phyloP scores from a whole-genome alignment of 2,888 invertebrate species.

The Erannis defoliaria region DNA sequence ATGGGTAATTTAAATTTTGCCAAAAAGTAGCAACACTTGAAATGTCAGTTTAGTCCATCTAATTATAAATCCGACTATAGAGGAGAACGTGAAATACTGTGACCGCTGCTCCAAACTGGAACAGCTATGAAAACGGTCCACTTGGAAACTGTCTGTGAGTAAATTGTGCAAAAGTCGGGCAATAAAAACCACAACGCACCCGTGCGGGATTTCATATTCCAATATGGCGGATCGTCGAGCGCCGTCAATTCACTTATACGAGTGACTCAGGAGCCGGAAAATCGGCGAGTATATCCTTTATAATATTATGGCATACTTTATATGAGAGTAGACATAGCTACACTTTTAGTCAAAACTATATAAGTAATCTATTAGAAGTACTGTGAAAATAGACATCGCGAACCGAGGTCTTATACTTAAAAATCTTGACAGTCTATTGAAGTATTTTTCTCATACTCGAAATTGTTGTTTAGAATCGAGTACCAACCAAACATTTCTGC shows the following conservation, averaged over 20 bases:
- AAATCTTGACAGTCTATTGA: too few species aligned
- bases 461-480: too few species aligned
- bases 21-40: too few species aligned
- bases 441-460: too few species aligned
- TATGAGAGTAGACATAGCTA: not conserved
- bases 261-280: conserved; percentile 62
- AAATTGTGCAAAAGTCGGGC: conserved; percentile 64
- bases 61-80: too few species aligned
- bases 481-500: too few species aligned
- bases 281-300: conserved; percentile 52
- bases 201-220: conserved; percentile 72
- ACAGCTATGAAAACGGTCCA: conserved; percentile 14
- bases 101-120: not conserved
- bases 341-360: too few species aligned
- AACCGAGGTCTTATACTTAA: too few species aligned
- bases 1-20: too few species aligned
- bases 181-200: conserved; percentile 72
- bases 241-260: conserved; percentile 75
- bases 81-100: not conserved
- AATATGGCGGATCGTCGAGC: conserved; percentile 73
- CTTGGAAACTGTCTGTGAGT: conserved; percentile 33
- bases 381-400: too few species aligned
- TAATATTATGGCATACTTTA: conserved; percentile 2
- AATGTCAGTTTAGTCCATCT: too few species aligned
- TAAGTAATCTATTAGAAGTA: too few species aligned